These are phyloP conservation scores for Meiosimyza decipiens DNA, from an alignment of 2,888 invertebrate genomes.

Conservation along the genomic window DNA sequence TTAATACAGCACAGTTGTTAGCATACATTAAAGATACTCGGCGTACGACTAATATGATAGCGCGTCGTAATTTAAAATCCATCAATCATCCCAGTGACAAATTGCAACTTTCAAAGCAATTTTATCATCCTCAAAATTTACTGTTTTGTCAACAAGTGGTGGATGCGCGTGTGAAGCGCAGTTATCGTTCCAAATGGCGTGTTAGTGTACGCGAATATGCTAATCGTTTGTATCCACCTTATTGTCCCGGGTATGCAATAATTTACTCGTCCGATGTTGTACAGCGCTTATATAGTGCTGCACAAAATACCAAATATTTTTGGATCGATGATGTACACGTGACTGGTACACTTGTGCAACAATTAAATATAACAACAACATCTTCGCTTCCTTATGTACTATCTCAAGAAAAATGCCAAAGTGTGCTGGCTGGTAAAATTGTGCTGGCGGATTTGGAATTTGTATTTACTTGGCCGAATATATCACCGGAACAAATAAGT, in stretches of 20 bases:
- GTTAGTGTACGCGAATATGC: constrained; percentile 76
- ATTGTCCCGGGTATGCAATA: constrained; percentile 80
- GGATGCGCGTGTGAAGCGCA: constrained; percentile 70
- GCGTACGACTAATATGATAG: background rate
- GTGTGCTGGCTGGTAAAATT: constrained; percentile 52
- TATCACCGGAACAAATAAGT: constrained; percentile 65
- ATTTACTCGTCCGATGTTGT: constrained; percentile 75
- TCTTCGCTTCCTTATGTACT: constrained; percentile 56
- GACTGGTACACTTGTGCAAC: constrained; percentile 73
- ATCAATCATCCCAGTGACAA: background rate
- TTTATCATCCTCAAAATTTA: constrained; percentile 66
- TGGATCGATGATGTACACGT: constrained; percentile 87
- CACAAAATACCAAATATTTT: constrained; percentile 75
- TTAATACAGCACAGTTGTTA: constrained; percentile 74
- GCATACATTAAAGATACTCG: constrained; percentile 56
- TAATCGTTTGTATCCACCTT: constrained; percentile 74
- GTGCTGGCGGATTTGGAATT: constrained; percentile 57
- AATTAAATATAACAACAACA: constrained; percentile 68
- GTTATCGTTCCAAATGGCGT: constrained; percentile 79
- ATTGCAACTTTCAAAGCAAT: constrained; percentile 40
- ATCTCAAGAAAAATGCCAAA: constrained; percentile 46
- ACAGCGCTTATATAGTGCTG: constrained; percentile 70
- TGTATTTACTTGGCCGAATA: constrained; percentile 65
- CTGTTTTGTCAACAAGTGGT: constrained; percentile 73
- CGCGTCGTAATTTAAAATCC: constrained; percentile 6